phyloP scores from a whole-genome alignment of 2,888 invertebrate species.

The Conomelus anceps region DNA sequence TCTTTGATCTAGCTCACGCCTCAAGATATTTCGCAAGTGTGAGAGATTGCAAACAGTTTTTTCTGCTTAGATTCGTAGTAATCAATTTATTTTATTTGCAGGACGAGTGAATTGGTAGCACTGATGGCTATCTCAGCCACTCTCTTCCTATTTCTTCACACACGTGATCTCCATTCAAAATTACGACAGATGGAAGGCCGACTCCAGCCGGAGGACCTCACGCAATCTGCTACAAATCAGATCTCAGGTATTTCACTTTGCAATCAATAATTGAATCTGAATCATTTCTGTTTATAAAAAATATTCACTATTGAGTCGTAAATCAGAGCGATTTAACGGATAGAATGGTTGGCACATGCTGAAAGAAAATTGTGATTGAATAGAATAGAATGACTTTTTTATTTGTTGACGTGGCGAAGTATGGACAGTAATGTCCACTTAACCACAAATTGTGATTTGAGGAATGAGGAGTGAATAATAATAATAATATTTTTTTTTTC shows the following conservation, averaged over 20 bases:
- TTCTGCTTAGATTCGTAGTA: background rate
- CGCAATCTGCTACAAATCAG: conserved; percentile 45
- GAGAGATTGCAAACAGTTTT: background rate
- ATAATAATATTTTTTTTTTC: no score
- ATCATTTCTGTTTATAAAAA: background rate
- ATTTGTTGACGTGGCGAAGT: no score
- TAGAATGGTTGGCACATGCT: no score
- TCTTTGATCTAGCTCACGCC: background rate
- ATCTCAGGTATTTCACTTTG: conserved; percentile 43
- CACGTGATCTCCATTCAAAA: conserved; percentile 71
- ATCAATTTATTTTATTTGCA: conserved; percentile 41
- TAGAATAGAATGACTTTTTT: no score
- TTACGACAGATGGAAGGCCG: conserved; percentile 73
- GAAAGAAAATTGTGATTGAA: no score
- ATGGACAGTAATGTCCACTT: no score
- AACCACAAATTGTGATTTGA: no score
- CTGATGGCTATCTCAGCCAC: conserved; percentile 76
- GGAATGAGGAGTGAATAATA: no score
- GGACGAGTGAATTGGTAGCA: conserved; percentile 77
- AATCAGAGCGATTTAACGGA: no score
- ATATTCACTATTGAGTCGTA: background rate
- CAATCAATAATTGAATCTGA: background rate
- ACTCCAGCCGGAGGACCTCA: conserved; percentile 57
- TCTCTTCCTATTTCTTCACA: conserved; percentile 77
- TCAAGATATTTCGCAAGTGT: background rate